These are phyloP conservation scores for Pseudomugil gertrudae DNA, from an alignment of 2,797 vertebrate genomes.

Conservation along the genomic window DNA sequence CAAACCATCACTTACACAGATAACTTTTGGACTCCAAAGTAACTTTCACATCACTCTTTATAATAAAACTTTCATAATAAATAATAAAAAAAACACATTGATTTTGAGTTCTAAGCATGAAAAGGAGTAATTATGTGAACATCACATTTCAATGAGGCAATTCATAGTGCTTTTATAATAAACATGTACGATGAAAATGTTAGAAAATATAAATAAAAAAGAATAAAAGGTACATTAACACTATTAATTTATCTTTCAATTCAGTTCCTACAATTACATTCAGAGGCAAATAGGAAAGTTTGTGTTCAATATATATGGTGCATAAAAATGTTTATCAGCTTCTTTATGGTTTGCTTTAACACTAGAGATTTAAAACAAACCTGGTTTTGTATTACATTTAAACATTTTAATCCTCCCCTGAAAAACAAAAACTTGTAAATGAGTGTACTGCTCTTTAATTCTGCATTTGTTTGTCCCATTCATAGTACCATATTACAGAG, in stretches of 20 bases:
- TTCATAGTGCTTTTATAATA: background rate
- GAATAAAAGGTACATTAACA: background rate
- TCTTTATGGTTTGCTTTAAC: background rate
- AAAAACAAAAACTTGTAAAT: background rate
- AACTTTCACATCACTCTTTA: background rate
- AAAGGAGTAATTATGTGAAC: background rate
- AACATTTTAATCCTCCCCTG: background rate
- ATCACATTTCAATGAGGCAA: background rate
- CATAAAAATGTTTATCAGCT: background rate
- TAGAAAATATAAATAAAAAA: background rate
- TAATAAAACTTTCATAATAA: too few species aligned
- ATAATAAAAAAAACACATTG: too few species aligned
- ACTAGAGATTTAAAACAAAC: background rate
- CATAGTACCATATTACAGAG: background rate
- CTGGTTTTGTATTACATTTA: background rate
- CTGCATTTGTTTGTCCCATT: background rate
- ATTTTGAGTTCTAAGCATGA: background rate
- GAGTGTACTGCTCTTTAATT: background rate
- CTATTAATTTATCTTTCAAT: background rate
- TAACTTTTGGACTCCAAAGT: background rate
- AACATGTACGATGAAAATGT: background rate
- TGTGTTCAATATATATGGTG: background rate
- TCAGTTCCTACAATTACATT: background rate
- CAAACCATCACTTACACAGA: constrained; percentile 6
- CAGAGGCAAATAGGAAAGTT: background rate